A percentile compares a stretch with the other conserved stretches of the same genome.
phyloP scores from a whole-genome alignment of 1,140 invertebrate genomes.

The Papilio helenus region DNA sequence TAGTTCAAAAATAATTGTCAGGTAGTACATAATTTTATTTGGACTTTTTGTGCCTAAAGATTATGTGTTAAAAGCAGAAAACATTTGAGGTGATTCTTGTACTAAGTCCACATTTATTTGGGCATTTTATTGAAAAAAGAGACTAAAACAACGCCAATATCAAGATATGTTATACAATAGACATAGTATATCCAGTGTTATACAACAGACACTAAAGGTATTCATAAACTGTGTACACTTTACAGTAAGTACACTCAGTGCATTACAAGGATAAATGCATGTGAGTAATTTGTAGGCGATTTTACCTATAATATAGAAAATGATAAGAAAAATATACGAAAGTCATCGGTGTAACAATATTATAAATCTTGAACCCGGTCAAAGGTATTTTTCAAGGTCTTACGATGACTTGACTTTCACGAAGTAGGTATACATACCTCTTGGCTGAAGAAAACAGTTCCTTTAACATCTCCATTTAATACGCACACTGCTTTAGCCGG shows the following conservation, averaged over 20 bases:
- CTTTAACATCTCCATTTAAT: constrained; percentile 91
- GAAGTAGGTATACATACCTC: constrained; percentile 79
- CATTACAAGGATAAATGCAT: constrained; percentile 19
- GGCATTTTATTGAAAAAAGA: background rate
- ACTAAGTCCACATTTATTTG: too few species aligned
- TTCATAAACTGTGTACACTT: background rate
- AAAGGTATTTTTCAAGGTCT: constrained; percentile 40
- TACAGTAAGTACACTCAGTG: background rate
- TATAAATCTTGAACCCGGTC: constrained; percentile 6
- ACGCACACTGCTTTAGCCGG: constrained; percentile 92
- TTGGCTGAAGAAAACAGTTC: constrained; percentile 91
- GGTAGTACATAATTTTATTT: too few species aligned
- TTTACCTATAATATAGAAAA: background rate
- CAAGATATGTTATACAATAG: background rate
- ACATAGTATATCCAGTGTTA: background rate
- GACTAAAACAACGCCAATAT: background rate
- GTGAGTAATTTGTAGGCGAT: constrained; percentile 1
- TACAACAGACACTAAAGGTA: background rate
- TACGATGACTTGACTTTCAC: constrained; percentile 8
- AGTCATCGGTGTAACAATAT: constrained; percentile 41
- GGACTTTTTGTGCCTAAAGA: too few species aligned
- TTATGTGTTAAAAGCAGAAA: too few species aligned
- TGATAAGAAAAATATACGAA: constrained; percentile 28
- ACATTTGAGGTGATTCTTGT: too few species aligned
- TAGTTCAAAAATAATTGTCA: too few species aligned